Evolutionary conservation across 2,113 vertebrate species (phyloP).

Genomic region (Cyphomyrus discorhynchus): DNA sequence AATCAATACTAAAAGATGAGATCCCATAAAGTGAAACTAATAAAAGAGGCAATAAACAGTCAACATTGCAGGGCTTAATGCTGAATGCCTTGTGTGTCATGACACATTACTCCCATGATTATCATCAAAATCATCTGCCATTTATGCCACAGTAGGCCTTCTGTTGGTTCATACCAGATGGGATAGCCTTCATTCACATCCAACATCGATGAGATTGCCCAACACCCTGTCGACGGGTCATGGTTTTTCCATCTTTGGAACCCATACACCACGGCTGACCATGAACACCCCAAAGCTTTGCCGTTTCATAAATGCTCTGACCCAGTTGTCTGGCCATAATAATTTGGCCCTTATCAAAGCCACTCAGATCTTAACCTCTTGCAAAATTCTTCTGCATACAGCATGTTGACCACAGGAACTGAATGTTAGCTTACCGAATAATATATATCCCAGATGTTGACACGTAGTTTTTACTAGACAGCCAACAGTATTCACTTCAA

Average conservation of each 20-base stretch:
- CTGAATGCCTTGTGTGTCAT: background rate
- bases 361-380: background rate
- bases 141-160: background rate
- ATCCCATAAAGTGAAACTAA: too few species aligned
- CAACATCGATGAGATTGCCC: background rate
- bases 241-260: background rate
- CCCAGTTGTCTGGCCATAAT: background rate
- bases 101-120: background rate
- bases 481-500: background rate
- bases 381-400: background rate
- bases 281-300: too few species aligned
- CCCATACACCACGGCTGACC: too few species aligned
- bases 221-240: background rate
- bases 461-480: background rate
- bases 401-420: background rate
- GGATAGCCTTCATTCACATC: background rate
- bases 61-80: too few species aligned
- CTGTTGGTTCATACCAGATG: background rate
- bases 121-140: background rate
- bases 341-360: background rate
- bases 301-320: too few species aligned
- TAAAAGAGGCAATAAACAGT: too few species aligned
- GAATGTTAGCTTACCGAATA: background rate
- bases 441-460: background rate
- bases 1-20: too few species aligned